phyloP scores from a whole-genome alignment of 1,140 invertebrate genomes.

The Dendrolimus kikuchii region DNA sequence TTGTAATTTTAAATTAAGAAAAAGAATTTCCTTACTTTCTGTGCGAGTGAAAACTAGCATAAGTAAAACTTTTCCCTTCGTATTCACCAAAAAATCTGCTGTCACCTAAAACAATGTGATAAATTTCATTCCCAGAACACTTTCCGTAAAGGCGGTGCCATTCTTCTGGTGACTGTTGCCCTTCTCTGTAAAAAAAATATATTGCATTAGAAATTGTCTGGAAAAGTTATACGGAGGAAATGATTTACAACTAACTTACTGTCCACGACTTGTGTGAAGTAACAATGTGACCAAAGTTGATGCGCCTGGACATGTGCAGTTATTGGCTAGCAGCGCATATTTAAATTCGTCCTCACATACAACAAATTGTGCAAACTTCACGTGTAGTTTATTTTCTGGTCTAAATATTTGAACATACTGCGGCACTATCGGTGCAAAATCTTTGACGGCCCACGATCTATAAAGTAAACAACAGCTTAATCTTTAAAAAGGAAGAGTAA shows the following conservation, averaged over 20 bases:
- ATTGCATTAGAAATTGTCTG: constrained; percentile 1
- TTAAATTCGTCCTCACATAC: constrained; percentile 99
- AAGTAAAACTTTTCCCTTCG: constrained; percentile 98
- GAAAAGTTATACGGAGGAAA: background rate
- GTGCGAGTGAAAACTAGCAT: constrained; percentile 98
- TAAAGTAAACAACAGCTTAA: constrained; percentile 6
- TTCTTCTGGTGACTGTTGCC: constrained; percentile 96
- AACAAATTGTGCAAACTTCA: constrained; percentile 97
- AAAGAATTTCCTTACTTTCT: constrained; percentile 84
- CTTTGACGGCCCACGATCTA: constrained; percentile 97
- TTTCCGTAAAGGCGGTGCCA: constrained; percentile 98
- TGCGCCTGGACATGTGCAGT: constrained; percentile 97
- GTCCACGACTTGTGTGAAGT: constrained; percentile 95
- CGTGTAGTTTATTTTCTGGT: constrained; percentile 98
- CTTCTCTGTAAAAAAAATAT: constrained; percentile 81
- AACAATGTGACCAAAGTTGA: constrained; percentile 96
- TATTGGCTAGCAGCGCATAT: constrained; percentile 96
- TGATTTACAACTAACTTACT: constrained; percentile 77
- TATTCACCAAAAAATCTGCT: constrained; percentile 98
- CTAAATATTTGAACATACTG: constrained; percentile 99
- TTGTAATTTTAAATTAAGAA: background rate
- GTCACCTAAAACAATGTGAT: constrained; percentile 95
- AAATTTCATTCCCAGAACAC: constrained; percentile 99
- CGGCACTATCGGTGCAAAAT: constrained; percentile 95
- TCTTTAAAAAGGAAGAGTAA: too few relatives aligned